Conservation (phyloP, 2,888 invertebrate species). For the Sphecodes monilicornis region DNA sequence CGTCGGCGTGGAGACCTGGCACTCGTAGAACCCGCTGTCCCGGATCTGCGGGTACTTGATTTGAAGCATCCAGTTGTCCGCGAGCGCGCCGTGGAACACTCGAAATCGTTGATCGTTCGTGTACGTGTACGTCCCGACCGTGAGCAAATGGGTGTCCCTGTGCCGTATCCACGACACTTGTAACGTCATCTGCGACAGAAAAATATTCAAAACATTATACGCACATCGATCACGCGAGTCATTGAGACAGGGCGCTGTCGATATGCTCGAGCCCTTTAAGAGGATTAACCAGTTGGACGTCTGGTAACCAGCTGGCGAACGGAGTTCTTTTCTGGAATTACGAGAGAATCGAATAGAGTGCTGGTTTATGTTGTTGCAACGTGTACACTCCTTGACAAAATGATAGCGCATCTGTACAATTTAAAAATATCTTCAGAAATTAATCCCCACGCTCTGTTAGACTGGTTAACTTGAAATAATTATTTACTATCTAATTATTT, state of each 20-base stretch:
- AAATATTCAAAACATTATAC: conserved; percentile 26
- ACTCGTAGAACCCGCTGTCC: conserved; percentile 96
- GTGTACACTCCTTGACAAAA: too few species aligned
- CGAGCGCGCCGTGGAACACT: conserved; percentile 93
- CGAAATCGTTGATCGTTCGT: conserved; percentile 96
- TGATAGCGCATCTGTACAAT: too few species aligned
- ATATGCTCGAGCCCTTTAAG: background rate
- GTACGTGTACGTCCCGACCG: conserved; percentile 95
- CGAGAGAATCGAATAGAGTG: too few species aligned
- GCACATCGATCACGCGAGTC: conserved; percentile 13
- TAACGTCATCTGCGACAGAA: conserved; percentile 87
- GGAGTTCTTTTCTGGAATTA: background rate
- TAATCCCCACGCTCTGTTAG: too few species aligned
- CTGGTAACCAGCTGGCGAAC: background rate
- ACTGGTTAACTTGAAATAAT: too few species aligned
- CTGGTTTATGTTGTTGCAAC: too few species aligned
- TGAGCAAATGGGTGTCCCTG: conserved; percentile 94
- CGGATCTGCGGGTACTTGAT: conserved; percentile 96
- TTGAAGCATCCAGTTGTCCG: conserved; percentile 96
- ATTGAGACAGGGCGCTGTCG: background rate
- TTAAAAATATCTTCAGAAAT: too few species aligned
- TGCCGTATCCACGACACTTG: conserved; percentile 97
- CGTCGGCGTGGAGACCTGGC: conserved; percentile 97
- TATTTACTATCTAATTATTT: too few species aligned
- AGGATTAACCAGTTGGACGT: conserved; percentile 1